Conservation (phyloP, 2,113 vertebrate genomes). For the Geococcyx californianus region DNA sequence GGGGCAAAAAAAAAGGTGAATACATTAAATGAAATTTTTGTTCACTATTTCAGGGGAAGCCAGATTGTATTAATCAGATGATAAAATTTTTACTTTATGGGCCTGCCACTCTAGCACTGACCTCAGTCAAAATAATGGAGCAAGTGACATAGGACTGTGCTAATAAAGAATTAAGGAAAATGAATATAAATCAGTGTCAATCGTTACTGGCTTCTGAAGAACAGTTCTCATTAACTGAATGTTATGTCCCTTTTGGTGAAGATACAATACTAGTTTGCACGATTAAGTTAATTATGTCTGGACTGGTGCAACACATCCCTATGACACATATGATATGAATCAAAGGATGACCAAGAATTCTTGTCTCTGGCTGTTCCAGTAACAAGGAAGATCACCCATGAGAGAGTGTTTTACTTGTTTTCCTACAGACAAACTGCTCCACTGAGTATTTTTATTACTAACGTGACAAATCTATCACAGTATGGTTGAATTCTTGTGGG, state of each 20-base stretch:
- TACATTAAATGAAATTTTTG: not conserved
- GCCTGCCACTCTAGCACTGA: not conserved
- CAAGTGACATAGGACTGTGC: not conserved
- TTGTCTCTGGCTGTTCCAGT: not conserved
- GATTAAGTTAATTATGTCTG: not conserved
- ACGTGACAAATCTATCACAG: rapidly evolving
- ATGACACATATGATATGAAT: not conserved
- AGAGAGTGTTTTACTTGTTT: not conserved
- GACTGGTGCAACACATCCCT: not conserved
- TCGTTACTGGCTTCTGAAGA: not conserved
- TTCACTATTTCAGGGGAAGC: not conserved
- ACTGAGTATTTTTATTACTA: not conserved
- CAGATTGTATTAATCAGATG: not conserved
- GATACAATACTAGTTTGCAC: not conserved
- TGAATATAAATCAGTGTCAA: not conserved
- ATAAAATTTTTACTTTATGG: not conserved
- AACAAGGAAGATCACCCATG: rapidly evolving
- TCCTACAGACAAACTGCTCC: not conserved
- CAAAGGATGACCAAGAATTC: not conserved
- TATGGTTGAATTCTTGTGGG: not conserved
- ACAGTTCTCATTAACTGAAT: not conserved
- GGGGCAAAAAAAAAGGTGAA: not conserved
- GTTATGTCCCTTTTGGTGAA: not conserved
- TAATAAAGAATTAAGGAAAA: slow-evolving; percentile 5
- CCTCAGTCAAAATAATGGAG: not conserved